A percentile compares a stretch with the other conserved stretches of the same genome.
Conservation (phyloP, 2,113 vertebrate species). For the Columba livia region DNA sequence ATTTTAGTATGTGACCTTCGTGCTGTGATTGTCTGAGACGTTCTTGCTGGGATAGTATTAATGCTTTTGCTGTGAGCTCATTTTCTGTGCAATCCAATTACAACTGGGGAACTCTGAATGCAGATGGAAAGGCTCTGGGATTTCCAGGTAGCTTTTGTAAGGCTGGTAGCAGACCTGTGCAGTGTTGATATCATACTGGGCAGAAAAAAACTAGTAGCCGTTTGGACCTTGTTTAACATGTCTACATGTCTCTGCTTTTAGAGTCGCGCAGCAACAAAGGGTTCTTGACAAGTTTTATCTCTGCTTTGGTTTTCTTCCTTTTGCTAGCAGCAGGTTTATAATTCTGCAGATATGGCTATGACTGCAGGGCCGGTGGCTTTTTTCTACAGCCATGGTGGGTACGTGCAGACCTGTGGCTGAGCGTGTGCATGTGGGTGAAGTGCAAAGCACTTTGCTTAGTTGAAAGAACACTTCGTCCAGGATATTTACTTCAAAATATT, state of each 20-base stretch:
- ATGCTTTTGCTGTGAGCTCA: not conserved
- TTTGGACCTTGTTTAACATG: not conserved
- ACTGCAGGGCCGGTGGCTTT: not conserved
- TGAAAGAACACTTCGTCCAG: not conserved
- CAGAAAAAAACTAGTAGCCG: not conserved
- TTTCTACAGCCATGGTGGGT: not conserved
- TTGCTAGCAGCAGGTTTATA: not conserved
- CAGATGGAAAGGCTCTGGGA: not conserved
- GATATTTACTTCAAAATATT: not conserved
- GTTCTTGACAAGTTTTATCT: not conserved
- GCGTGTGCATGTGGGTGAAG: not conserved
- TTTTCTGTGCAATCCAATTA: slow-evolving; percentile 5
- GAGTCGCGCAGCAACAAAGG: not conserved
- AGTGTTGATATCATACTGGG: not conserved
- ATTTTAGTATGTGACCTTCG: not conserved
- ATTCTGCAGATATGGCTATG: fast-evolving
- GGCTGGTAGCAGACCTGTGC: not conserved
- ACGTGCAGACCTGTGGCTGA: not conserved
- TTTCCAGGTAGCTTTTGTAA: not conserved
- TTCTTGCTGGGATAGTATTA: not conserved
- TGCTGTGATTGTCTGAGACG: not conserved
- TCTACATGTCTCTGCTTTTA: not conserved
- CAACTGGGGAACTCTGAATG: not conserved
- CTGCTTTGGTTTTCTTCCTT: not conserved
- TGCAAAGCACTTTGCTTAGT: not conserved